Evolutionary conservation across 64 coral and sea anemone species (phyloP), one percentile per base, ranked within the genome.

Genomic region (Trachythela sp.): DNA sequence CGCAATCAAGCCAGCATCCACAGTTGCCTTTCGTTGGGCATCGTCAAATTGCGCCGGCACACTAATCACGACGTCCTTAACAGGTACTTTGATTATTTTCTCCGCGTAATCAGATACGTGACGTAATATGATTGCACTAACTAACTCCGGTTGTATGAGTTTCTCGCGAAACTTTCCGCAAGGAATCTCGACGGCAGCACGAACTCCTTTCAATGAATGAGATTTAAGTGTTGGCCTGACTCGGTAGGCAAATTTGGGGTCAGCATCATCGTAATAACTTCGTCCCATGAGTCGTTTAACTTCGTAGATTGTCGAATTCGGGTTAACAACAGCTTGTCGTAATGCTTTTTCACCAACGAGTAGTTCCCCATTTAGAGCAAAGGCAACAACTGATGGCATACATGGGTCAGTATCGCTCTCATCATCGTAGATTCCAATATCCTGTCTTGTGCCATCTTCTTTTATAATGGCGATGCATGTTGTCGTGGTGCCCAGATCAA

Each of bases 211-310:
- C 17, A 77, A 18, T 34, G 71, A 77, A 0, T 77, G 71, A 13
- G 71, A 77, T 77, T 77, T 77, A 32, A 77, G 71, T 7, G 71
- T 77, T 38, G 71, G 71, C 36, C 71, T 32, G 36, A 77, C 71
- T 13, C 71, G 71, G 71, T 77, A 77, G 31, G 29, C 20, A 27
- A 77, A 77, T 7, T 32, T 77, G 26, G 6, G 71, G 30, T 0
- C 0, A 0, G 71, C 8, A 38, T 77, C 71, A 18, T 77, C 71
- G 71, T 77, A 77, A 15, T 77, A 77, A 39, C 71, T 77, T 77
- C 71, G 71, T 4, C 71, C 71, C 71, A 77, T 77, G n/a, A 77
- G 31, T 34, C 71, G 71, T 77, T 77, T 77, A 45, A 45, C 71
- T 35, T 77, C 71, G 17, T 77, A 77, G 9, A 77, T 77, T 13